Base-by-base conservation (phyloP, 2,113 vertebrate species). In the Serinus canaria region DNA sequence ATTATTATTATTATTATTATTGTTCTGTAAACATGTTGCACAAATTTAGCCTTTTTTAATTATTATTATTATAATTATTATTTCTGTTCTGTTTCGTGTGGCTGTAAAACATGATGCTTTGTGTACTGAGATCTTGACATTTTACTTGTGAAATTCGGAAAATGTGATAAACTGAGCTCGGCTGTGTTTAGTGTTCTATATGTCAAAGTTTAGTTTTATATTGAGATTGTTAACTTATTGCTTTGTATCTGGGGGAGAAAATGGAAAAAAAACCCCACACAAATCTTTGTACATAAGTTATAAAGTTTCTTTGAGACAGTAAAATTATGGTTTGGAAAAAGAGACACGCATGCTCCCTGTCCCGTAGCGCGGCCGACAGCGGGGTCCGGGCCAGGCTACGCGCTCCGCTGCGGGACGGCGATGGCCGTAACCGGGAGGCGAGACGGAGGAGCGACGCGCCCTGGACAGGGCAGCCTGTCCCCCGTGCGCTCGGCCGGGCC, bases 131-230 rank as follows among this genome's bases (percentile, higher is more conserved):
- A 97, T 97, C 92, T 98, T 98, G 96, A 96, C 96, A 98, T 98
- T 99, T 98, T 98, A 98, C 98, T 98, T 98, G 98, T 98, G 98
- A 98, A 97, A 97, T 96, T 97, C 97, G 95, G 83, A 97, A 98
- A 96, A 97, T 98, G 98, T 99, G 98, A 97, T 98, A 98, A 96
- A 90, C 98, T 98, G 98, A 98, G 97, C 98, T 97, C 97, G 93
- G 93, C 95, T 96, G 98, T 99, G 98, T 98, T 98, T 99, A 98
- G 98, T 98, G 98, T 98, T 98, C 98, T 98, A 97, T 98, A 99
- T 99, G 99, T 99, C 98, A 98, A 98, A 98, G 98, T 99, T 99
- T 99, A 99, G 98, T 99, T 99, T 99, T 99, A 98, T 99, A 99
- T 98, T 98, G 98, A 99, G 98, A 98, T 98, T 98, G 98, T 99